Base-by-base conservation (phyloP, 2,113 vertebrate species). In the Zosterops japonicus region DNA sequence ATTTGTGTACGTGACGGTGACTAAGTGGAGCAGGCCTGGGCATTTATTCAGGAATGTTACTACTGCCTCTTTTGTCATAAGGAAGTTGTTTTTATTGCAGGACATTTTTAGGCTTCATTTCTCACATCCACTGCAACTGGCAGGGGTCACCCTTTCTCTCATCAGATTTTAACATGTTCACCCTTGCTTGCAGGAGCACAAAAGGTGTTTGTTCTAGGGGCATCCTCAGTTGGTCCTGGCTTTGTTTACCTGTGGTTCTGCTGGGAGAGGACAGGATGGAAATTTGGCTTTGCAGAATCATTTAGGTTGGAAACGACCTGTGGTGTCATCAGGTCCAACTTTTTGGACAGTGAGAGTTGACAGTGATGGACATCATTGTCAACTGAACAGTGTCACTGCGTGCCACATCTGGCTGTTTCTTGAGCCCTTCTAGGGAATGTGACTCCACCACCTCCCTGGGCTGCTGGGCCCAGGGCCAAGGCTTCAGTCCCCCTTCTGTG, bases 61-160 rank as follows among this genome's bases (percentile, higher is more conserved):
- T 56, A 2, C 3, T 41, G 28, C 19, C 5, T 56, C 8, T 67
- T 67, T 8, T 6, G 33, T 68, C 61, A 12, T 35, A 28, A 53
- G 46, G 46, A 87, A 29, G 49, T 42, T n/a, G 15, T 3, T 60
- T 65, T 36, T 80, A 42, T 12, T 44, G 29, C 10, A 64, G 8
- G 76, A 7, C 6, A 18, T 39, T 39, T 42, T 49, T 28, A 31
- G 9, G 8, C 23, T 75, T 63, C 10, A 3, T 72, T 80, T 90
- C 46, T 55, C 11, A 6, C 3, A 2, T 50, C 12, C 1, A 2
- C 6, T 4, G 3, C 17, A 42, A 1, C 21, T 86, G 56, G 22
- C 2, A 1, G 33, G 6, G 11, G 23, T 23, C 12, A 5, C 14
- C 8, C 4, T 64, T 76, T 69, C 11, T 42, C 52, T 57, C 1